These are phyloP conservation scores for Tretioscincus oriximinensis DNA, from an alignment of 2,113 vertebrate genomes.

Conservation along the genomic window DNA sequence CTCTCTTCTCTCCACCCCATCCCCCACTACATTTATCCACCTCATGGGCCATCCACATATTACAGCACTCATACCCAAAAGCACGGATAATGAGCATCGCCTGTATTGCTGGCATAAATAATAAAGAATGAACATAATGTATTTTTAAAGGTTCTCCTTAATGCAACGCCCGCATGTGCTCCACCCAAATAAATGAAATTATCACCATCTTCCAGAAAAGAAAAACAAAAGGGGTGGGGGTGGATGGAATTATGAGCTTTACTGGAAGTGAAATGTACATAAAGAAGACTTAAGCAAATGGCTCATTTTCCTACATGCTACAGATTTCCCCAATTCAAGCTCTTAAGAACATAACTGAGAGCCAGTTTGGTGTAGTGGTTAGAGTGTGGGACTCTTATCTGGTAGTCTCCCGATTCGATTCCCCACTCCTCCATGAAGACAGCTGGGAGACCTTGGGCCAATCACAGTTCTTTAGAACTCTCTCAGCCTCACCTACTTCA, in stretches of 20 bases:
- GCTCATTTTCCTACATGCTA: neutral
- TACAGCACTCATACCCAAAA: conserved; percentile 49
- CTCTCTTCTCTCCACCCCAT: neutral
- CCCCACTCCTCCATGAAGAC: too few relatives aligned
- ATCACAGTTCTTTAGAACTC: too few relatives aligned
- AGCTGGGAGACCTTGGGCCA: too few relatives aligned
- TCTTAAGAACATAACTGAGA: neutral
- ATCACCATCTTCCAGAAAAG: conserved; percentile 25
- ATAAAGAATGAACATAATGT: conserved; percentile 71
- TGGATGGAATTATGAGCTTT: neutral
- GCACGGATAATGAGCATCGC: conserved; percentile 49
- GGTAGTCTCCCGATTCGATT: too few relatives aligned
- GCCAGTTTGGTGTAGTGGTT: too few relatives aligned
- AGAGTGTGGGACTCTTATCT: too few relatives aligned
- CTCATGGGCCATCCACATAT: conserved; percentile 50
- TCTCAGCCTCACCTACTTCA: too few relatives aligned
- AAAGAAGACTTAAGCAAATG: neutral
- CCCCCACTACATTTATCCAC: conserved; percentile 7
- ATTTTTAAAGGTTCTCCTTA: conserved; percentile 74
- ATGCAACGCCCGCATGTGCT: conserved; percentile 64
- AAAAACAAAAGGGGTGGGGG: neutral
- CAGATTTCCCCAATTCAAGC: neutral
- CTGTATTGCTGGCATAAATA: conserved; percentile 72
- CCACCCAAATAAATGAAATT: conserved; percentile 47
- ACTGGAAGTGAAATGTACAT: conserved; percentile 7